Evolutionary conservation across 2,888 invertebrate species (phyloP).

Genomic region (Apotomis capreana): DNA sequence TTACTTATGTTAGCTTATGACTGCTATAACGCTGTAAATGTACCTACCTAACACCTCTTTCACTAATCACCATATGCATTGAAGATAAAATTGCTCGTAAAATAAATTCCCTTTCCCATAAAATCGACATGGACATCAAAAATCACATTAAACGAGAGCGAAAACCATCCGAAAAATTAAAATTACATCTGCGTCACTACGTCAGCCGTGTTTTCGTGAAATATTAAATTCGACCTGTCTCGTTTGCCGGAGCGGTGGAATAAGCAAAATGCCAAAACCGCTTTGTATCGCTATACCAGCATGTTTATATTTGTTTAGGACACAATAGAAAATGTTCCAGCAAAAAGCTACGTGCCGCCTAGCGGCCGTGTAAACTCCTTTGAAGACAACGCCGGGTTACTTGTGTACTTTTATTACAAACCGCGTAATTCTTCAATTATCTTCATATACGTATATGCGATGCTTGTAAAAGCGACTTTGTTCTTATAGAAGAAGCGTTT

Average conservation of each 20-base stretch:
- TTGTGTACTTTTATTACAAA: constrained; percentile 18
- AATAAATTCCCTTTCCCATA: neutral
- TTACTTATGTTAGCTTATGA: too few relatives aligned
- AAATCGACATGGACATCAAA: neutral
- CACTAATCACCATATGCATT: too few relatives aligned
- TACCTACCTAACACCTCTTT: too few relatives aligned
- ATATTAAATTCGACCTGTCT: constrained; percentile 33
- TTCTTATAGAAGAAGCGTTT: neutral
- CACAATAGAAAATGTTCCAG: constrained; percentile 35
- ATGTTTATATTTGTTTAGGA: constrained; percentile 40
- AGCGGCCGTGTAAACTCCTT: constrained; percentile 26
- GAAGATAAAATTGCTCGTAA: neutral
- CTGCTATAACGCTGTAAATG: too few relatives aligned
- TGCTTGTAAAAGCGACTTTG: neutral
- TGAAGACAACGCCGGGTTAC: constrained; percentile 19
- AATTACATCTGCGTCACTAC: constrained; percentile 14
- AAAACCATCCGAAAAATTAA: constrained; percentile 21
- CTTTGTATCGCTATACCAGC: constrained; percentile 34
- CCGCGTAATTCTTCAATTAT: constrained; percentile 15
- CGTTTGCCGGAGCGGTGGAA: constrained; percentile 24
- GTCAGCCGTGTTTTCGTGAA: constrained; percentile 27
- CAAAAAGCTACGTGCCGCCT: constrained; percentile 25
- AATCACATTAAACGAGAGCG: constrained; percentile 5
- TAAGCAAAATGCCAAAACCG: constrained; percentile 34
- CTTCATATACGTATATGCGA: neutral